Evolutionary conservation across 2,797 vertebrate genomes (phyloP).

Genomic region (Crypturellus tataupa): DNA sequence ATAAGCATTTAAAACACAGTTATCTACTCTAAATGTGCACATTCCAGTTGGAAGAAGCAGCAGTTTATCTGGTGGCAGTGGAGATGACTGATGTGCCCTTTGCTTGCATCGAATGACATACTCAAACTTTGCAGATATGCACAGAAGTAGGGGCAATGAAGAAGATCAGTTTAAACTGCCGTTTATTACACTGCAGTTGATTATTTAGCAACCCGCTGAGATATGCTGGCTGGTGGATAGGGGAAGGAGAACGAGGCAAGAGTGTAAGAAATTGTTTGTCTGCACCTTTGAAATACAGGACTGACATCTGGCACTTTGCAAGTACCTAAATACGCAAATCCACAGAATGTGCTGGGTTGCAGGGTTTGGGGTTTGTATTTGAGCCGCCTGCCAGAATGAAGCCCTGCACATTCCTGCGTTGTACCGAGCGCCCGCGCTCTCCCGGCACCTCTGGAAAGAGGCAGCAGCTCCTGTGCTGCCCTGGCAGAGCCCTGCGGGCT

Average conservation of each 20-base stretch:
- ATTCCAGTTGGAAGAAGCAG: accelerated
- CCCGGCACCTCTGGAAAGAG: accelerated
- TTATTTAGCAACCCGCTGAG: neutral
- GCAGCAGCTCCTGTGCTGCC: accelerated
- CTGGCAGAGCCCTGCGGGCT: neutral
- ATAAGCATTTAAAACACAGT: accelerated
- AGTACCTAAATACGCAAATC: neutral
- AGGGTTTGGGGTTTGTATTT: neutral
- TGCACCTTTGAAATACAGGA: neutral
- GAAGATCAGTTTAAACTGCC: neutral
- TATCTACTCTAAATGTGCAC: accelerated
- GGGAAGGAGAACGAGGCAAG: neutral
- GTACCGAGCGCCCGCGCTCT: accelerated
- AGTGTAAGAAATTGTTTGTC: neutral
- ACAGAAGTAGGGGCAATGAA: neutral
- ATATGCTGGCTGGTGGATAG: neutral
- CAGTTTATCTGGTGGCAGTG: neutral
- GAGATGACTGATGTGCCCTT: neutral
- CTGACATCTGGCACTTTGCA: neutral
- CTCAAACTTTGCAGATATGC: accelerated
- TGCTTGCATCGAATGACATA: neutral
- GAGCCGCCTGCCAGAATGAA: neutral
- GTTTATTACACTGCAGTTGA: neutral
- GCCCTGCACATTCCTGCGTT: accelerated
- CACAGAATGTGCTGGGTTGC: neutral